These are phyloP conservation scores for Bombus balteatus DNA, from an alignment of 1,140 invertebrate species.

Conservation along the genomic window DNA sequence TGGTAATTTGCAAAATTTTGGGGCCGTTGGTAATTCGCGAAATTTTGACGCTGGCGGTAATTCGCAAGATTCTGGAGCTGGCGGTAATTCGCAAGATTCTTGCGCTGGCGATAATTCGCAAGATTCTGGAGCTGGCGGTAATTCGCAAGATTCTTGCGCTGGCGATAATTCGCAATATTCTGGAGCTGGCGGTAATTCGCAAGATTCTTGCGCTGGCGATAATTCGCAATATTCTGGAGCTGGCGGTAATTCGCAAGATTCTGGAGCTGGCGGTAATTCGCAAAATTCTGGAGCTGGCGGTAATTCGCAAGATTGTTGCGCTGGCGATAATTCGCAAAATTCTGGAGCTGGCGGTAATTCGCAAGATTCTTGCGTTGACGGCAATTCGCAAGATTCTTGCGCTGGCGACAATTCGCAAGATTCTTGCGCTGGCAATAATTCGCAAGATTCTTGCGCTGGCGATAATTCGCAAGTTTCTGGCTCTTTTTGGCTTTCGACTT, in stretches of 20 bases:
- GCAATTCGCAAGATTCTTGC: no score
- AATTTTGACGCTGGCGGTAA: rapidly evolving
- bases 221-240: rapidly evolving
- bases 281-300: rapidly evolving
- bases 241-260: no score
- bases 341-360: rapidly evolving
- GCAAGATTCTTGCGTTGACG: rapidly evolving
- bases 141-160: no score
- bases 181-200: rapidly evolving
- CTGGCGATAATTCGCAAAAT: no score
- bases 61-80: rapidly evolving
- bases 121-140: no score
- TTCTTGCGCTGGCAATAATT: rapidly evolving
- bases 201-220: rapidly evolving
- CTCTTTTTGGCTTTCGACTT: background rate
- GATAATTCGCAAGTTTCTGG: no score
- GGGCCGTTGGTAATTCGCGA: rapidly evolving
- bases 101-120: rapidly evolving
- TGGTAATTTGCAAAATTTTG: no score
- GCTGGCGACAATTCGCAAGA: no score
- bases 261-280: rapidly evolving
- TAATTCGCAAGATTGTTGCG: rapidly evolving
- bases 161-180: no score
- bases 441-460: no score
- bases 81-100: no score